Base-by-base conservation (phyloP, 35 echinoderm and acorn worm genomes). In the Apostichopus californicus region DNA sequence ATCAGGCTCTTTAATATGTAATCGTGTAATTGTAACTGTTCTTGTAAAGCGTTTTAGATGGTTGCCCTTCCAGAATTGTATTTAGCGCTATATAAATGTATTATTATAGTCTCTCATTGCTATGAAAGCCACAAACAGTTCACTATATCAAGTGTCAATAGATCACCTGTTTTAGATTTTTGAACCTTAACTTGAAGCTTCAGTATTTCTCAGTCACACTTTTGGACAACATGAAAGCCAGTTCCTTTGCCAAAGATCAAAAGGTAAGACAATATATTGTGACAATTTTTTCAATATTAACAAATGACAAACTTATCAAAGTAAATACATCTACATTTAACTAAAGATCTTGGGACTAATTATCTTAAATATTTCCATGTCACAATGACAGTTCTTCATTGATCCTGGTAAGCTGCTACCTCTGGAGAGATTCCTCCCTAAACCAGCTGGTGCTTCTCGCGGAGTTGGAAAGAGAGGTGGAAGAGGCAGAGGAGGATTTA, bases 201-300 rank as follows among this genome's bases (percentile, higher is more conserved):
- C 91, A 98, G 97, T 98, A 94, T 80, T 98, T 98, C 90, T 98
- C 97, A 73, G 95, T 98, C 5, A 98, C 96, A 66, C 78, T 98
- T 52, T 93, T 93, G 65, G 97, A 94, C 15, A 94, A 96, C 82
- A 96, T 98, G 94, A 96, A 96, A 77, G 97, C 95, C 71, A 84
- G 80, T 20, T 98, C 97, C 61, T 98, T 98, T 75, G 92, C 68
- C 61, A 94, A 93, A 93, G 95, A 93, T 25, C 93, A 96, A 77
- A 98, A 94, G 93, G 97, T 98, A 77, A 93, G 90, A 68, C 26
- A 78, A 5, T 64, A 54, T 17, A 8, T 10, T 87, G 23, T 57
- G 82, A 18, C 77, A 11, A 25, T 52, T 81, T 81, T 46, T 81
- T 55, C 28, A 81, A 81, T 14, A 20, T 72, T 20, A 14, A 72